These are phyloP conservation scores for Palloptera scutellata DNA, from an alignment of 2,888 invertebrate genomes.

Conservation along the genomic window DNA sequence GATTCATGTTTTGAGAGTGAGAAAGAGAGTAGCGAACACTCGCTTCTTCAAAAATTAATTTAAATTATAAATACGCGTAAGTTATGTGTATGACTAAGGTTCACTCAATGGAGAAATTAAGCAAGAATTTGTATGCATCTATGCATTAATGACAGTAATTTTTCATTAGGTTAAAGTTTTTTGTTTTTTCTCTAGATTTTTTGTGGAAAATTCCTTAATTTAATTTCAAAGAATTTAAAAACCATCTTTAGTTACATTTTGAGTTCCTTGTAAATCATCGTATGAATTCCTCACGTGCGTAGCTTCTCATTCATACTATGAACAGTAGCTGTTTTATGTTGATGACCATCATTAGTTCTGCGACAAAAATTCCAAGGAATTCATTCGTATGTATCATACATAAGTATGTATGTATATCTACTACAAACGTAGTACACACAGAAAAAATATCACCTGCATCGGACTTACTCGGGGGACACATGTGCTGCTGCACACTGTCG, in stretches of 20 bases:
- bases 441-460: not conserved
- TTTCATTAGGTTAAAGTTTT: slow-evolving; percentile 11
- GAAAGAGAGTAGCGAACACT: no score
- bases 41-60: no score
- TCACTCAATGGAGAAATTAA: no score
- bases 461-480: not conserved
- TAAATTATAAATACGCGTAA: no score
- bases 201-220: slow-evolving; percentile 16
- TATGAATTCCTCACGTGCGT: not conserved
- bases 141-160: slow-evolving; percentile 24
- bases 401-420: not conserved
- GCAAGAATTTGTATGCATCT: not conserved
- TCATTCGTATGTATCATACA: slow-evolving; percentile 1
- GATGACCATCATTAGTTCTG: slow-evolving; percentile 52
- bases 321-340: slow-evolving; percentile 28
- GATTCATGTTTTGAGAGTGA: no score
- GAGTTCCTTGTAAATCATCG: not conserved
- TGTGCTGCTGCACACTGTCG: not conserved
- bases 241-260: not conserved
- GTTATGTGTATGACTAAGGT: no score
- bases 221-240: slow-evolving; percentile 18
- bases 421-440: no score
- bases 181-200: slow-evolving; percentile 7
- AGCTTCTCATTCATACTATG: not conserved
- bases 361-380: slow-evolving; percentile 55